Percentiles rank a stretch among this genome's conserved stretches.
Conservation (phyloP, 2,888 invertebrate species). For the Halictus quadricinctus region DNA sequence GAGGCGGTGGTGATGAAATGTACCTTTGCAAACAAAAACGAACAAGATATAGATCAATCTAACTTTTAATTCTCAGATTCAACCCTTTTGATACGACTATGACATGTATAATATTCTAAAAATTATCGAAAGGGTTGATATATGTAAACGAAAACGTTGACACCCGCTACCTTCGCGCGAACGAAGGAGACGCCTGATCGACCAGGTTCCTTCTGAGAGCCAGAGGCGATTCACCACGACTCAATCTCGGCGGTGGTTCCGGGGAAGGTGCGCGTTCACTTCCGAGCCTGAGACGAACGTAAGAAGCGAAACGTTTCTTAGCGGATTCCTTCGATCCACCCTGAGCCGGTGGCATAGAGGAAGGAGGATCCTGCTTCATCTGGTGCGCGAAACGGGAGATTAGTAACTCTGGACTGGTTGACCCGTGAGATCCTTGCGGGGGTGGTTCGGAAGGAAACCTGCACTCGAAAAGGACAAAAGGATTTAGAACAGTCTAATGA, state of each 20-base stretch:
- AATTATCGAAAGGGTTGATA: background rate
- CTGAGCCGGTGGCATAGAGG: slow-evolving; percentile 71
- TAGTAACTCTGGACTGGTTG: slow-evolving; percentile 79
- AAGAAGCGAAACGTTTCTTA: slow-evolving; percentile 92
- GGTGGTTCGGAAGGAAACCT: slow-evolving; percentile 80
- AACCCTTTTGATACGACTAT: background rate
- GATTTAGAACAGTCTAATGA: background rate
- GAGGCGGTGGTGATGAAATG: slow-evolving; percentile 85
- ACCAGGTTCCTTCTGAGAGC: slow-evolving; percentile 85
- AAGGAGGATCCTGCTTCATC: slow-evolving; percentile 77
- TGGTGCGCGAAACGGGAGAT: slow-evolving; percentile 81
- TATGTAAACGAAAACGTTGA: background rate
- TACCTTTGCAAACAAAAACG: slow-evolving; percentile 81
- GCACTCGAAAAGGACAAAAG: background rate
- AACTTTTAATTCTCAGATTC: background rate
- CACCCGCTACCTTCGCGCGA: slow-evolving; percentile 78
- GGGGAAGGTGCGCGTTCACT: slow-evolving; percentile 82
- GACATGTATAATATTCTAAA: background rate
- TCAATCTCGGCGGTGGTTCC: slow-evolving; percentile 81
- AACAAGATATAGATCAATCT: background rate
- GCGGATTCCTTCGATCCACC: slow-evolving; percentile 78
- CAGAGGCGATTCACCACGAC: slow-evolving; percentile 83
- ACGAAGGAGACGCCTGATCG: slow-evolving; percentile 83
- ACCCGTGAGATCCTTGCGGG: slow-evolving; percentile 77
- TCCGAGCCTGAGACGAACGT: slow-evolving; percentile 90